A percentile compares a stretch with the other conserved stretches of the same genome.
phyloP scores from a whole-genome alignment of 2,113 vertebrate genomes.

The Podarcis muralis region DNA sequence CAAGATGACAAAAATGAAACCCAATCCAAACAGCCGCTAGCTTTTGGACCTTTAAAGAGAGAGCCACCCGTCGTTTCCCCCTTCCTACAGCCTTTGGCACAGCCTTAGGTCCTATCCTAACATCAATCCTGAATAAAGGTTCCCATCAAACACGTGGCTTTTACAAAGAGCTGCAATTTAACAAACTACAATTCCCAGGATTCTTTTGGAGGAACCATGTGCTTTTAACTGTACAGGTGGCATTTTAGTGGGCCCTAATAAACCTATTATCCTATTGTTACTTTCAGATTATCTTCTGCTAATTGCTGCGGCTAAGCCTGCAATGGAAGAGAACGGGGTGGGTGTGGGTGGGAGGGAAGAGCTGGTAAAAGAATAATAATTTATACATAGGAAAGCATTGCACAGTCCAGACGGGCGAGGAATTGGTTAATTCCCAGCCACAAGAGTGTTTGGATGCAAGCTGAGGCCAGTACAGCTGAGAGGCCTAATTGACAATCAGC shows the following conservation, averaged over 20 bases:
- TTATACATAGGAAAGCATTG: background rate
- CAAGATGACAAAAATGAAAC: background rate
- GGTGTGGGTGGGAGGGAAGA: background rate
- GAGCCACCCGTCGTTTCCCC: background rate
- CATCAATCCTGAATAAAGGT: background rate
- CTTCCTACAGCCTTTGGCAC: background rate
- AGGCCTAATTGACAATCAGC: conserved; percentile 21
- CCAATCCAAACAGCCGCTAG: background rate
- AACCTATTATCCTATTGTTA: background rate
- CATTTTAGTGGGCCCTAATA: background rate
- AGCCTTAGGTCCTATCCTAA: background rate
- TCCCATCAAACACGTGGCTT: too few relatives aligned
- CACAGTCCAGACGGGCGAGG: background rate
- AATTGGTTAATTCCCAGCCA: conserved; percentile 22
- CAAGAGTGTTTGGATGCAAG: background rate
- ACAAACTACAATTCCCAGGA: too few relatives aligned
- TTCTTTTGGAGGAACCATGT: too few relatives aligned
- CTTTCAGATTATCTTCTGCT: background rate
- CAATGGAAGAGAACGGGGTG: background rate
- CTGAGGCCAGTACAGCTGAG: background rate
- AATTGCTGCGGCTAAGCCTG: background rate
- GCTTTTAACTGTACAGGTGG: too few relatives aligned
- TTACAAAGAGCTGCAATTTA: too few relatives aligned
- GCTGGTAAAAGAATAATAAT: background rate
- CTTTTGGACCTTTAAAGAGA: background rate